Evolutionary conservation across 35 echinoderm and acorn worm species (phyloP), one percentile per base, ranked within the genome.

Genomic region (Ptychodera flava): DNA sequence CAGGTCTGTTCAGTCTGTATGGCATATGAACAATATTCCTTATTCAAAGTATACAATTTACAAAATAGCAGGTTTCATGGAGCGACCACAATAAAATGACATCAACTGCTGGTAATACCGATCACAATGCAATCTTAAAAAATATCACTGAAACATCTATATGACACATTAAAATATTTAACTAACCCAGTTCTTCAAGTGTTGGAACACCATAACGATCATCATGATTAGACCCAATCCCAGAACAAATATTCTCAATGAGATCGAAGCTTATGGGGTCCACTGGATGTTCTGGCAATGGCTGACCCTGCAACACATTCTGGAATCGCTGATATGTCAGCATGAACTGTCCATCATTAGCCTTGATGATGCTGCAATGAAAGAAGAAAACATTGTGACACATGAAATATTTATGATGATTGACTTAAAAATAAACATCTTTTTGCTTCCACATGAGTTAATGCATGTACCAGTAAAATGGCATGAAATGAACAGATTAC

Each of bases 271-370:
- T 93, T 15, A 94, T 77, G 0, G 89, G n/a, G 16, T 87, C 87
- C 0, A 86, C 92, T 0, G 95, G 92, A 37, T 92, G 85, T 28
- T 83, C 35, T 0, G 95, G 95, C 30, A 84, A 86, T 28, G 84
- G 92, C 53, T 93, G 81, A 22, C 87, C n/a, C 1, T 89, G 89
- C 32, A 93, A 83, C 35, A 97, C 82, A 36, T 91, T 88, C 35
- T 93, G 95, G 35, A 97, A 97, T 76, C 92, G 89, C 36, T 91
- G 93, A 85, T 97, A 97, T 0, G 92, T 97, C 34, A 97, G 53
- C 1, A 89, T 92, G 1, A 87, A 92, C 16, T 85, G 88, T 86
- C 91, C 93, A 64, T 94, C 91, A 80, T 97, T 97, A 31, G 90
- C 53, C 16, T 33, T 31, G 2, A 85, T 27, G 16, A 90, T 79